Base-by-base conservation (phyloP, 1,140 invertebrate genomes). In the Macrostomum lignano region DNA sequence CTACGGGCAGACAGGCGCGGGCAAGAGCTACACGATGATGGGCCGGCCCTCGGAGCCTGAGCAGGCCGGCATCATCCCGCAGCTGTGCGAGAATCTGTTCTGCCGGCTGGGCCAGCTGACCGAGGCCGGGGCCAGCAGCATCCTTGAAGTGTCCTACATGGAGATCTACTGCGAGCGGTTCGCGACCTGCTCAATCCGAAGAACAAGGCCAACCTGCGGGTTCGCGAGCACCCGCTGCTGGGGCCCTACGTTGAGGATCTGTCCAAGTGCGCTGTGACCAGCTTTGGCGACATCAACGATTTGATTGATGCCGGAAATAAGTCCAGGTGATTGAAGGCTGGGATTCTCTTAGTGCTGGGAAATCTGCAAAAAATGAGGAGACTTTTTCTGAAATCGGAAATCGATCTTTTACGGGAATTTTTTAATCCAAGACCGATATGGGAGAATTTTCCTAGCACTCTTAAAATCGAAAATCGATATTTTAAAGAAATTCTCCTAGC, bases 11-110 rank as follows among this genome's bases (percentile, higher is more conserved):
- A 98, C 91, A 3, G 91, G 91, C 21, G 76, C 88, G 33, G 91
- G 91, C n/a, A 98, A 98, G 60, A 86, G 78, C 6, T 98, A 93
- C 52, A 96, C 86, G 3, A 98, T 98, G 91, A 98, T 98, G 91
- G 91, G 91, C 2, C 74, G 76, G 44, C 75, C 13, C 23, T 17
- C 77, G 40, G 78, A 86, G 49, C 73, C 78, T 28, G 73, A 74
- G 1, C 75, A 91, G 49, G 79, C 86, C 58, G 84, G 84, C 20
- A 86, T 93, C 42, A 93, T 93, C 45, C 84, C 84, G 20, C 74
- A 28, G 31, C 21, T 39, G 19, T 41, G 33, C 30, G 29, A 32
- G 9, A 28, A 36, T 3, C 23, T 41, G 19, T 41, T 41, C 25
- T 9, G 37, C 96, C 36, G 70, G 84, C 41, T 88, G 96, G 58